Percentiles rank a stretch among this genome's conserved stretches.
These are phyloP conservation scores for Epinotia nisella DNA, from an alignment of 2,888 invertebrate genomes.

Conservation along the genomic window DNA sequence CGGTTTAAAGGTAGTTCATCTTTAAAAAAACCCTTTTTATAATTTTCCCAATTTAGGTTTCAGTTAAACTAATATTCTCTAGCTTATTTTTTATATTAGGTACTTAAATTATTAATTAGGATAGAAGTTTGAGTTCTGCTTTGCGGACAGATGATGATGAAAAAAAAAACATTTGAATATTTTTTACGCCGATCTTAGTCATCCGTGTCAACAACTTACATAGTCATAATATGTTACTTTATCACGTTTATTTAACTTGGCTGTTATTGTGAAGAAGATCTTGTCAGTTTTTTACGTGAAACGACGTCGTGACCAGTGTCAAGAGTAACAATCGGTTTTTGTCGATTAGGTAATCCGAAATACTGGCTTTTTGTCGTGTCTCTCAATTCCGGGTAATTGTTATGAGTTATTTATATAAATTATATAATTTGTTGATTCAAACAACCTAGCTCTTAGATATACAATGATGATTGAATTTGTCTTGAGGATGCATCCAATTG, in stretches of 20 bases:
- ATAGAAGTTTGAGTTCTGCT: too few relatives aligned
- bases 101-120: too few relatives aligned
- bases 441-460: too few relatives aligned
- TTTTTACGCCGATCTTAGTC: not conserved
- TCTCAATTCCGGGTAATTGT: conserved; percentile 41
- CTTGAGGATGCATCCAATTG: too few relatives aligned
- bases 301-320: conserved; percentile 40
- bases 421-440: conserved; percentile 24
- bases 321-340: conserved; percentile 31
- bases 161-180: too few relatives aligned
- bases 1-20: too few relatives aligned
- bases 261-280: conserved; percentile 29
- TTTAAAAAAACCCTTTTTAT: too few relatives aligned
- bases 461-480: too few relatives aligned
- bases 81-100: too few relatives aligned
- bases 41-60: too few relatives aligned
- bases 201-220: not conserved
- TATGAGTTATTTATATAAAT: conserved; percentile 41
- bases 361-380: conserved; percentile 34
- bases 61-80: too few relatives aligned
- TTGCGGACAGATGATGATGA: too few relatives aligned
- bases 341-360: conserved; percentile 38
- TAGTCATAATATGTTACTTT: not conserved
- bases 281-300: conserved; percentile 26
- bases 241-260: not conserved